phyloP scores from a whole-genome alignment of 2,888 invertebrate species.

The Listrodromus nycthemerus region DNA sequence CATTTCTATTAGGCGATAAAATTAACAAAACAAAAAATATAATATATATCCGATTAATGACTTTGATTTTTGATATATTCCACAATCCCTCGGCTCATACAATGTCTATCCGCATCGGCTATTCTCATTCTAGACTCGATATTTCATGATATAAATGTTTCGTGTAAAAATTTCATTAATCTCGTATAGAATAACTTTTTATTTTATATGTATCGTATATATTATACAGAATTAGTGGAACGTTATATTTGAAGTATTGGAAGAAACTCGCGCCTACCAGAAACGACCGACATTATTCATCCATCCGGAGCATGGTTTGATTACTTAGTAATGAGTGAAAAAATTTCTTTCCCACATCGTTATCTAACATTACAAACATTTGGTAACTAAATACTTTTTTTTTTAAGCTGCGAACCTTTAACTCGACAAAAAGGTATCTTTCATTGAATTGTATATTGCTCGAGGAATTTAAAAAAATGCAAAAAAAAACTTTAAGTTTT shows the following conservation, averaged over 20 bases:
- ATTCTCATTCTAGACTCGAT: conserved; percentile 10
- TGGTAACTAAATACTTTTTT: conserved; percentile 59
- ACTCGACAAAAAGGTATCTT: conserved; percentile 34
- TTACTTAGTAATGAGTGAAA: conserved; percentile 36
- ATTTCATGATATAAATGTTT: conserved; percentile 45
- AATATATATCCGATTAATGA: conserved; percentile 44
- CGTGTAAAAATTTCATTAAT: conserved; percentile 54
- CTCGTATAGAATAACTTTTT: conserved; percentile 41
- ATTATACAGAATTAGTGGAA: conserved; percentile 58
- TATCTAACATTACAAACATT: conserved; percentile 28
- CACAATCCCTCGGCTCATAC: conserved; percentile 26
- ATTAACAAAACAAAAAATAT: conserved; percentile 47
- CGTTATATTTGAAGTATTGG: conserved; percentile 57
- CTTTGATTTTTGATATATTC: conserved; percentile 19
- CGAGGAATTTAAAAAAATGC: conserved; percentile 10
- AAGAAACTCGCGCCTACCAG: conserved; percentile 47
- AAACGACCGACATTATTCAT: conserved; percentile 15
- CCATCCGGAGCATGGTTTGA: conserved; percentile 23
- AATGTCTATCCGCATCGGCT: conserved; percentile 7
- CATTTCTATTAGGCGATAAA: conserved; percentile 51
- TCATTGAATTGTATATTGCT: conserved; percentile 1
- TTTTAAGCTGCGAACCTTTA: neutral
- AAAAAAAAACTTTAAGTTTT: conserved; percentile 19
- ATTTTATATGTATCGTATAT: conserved; percentile 47
- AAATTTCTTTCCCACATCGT: neutral